phyloP scores from a whole-genome alignment of 2,797 vertebrate species.

The Brachyrhaphis roseni region DNA sequence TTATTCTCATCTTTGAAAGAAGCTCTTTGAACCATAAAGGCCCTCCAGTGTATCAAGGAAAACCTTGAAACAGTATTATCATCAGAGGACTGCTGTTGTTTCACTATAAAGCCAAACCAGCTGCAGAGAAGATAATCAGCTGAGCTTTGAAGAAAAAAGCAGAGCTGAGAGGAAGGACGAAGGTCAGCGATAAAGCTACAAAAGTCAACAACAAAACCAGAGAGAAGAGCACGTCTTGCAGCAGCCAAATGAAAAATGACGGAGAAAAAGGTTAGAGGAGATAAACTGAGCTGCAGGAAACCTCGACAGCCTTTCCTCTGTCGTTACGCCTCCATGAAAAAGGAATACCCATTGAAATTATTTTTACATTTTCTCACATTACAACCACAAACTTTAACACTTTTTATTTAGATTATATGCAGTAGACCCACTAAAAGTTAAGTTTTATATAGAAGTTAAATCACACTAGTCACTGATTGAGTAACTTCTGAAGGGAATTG shows the following conservation, averaged over 20 bases:
- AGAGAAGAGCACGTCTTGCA: neutral
- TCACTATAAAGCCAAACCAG: slow-evolving; percentile 27
- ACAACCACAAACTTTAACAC: neutral
- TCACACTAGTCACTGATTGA: too few relatives aligned
- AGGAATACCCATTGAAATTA: neutral
- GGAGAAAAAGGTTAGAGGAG: neutral
- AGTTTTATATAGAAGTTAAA: too few relatives aligned
- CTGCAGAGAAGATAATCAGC: slow-evolving; percentile 29
- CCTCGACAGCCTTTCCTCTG: slow-evolving; percentile 1
- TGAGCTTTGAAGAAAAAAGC: neutral
- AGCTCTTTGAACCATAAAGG: slow-evolving; percentile 6
- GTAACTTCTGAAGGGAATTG: too few relatives aligned
- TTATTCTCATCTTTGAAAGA: slow-evolving; percentile 1
- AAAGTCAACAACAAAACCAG: slow-evolving; percentile 5
- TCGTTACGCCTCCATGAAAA: neutral
- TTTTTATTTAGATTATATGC: neutral
- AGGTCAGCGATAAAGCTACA: neutral
- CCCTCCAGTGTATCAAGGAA: neutral
- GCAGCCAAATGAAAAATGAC: slow-evolving; percentile 3
- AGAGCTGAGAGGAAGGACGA: neutral
- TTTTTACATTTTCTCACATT: neutral
- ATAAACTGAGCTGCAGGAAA: slow-evolving; percentile 9
- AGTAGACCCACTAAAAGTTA: neutral
- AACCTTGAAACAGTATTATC: slow-evolving; percentile 29
- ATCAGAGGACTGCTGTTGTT: slow-evolving; percentile 1